Evolutionary conservation across 2,113 vertebrate species (phyloP), one percentile per base, ranked within the genome.

Genomic region (Egretta garzetta): DNA sequence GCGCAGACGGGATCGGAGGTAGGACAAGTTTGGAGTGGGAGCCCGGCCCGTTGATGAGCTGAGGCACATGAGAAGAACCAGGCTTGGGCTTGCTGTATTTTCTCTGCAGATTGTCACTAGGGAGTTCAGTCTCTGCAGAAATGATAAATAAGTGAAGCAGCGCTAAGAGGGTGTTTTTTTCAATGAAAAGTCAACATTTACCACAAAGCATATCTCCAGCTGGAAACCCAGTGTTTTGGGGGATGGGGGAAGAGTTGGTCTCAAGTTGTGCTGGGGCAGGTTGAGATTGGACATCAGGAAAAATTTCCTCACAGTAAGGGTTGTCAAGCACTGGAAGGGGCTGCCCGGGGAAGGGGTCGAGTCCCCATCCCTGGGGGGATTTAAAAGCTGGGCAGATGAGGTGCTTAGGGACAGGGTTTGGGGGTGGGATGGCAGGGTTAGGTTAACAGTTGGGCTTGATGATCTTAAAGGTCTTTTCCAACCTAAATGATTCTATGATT

Each of bases 1-100:
- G 59, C 7, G 98, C 98, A 0, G 98, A 76, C 0, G 98, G 98
- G 93, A 99, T 99, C 1, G 99, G 99, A 26, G 99, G 99, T 18
- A 99, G 98, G 76, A 98, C 52, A 7, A 98, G 98, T 72, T 98
- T 99, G 92, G 95, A 80, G 20, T 97, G 97, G 84, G 98, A 98
- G 17, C 98, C 98, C 1, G 98, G 97, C 6, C 91, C 97, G 56
- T 47, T 93, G 8, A 91, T 41, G 22, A 96, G 93, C 5, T 93
- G 90, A 7, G 91, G 90, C 5, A 3, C 4, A 0, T 39, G 59
- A 9, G 93, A 80, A 45, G 97, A 82, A 4, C 32, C 43, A 3
- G 39, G 2, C 58, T 37, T 88, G 62, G 86, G 9, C 5, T 53
- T 89, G 71, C 52, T 74, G 53, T 8, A 0, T n/a, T 53, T 96